Percentiles rank a stretch among this genome's conserved stretches.
Evolutionary conservation across 2,888 invertebrate species (phyloP).

Genomic region (Adela reaumurella): DNA sequence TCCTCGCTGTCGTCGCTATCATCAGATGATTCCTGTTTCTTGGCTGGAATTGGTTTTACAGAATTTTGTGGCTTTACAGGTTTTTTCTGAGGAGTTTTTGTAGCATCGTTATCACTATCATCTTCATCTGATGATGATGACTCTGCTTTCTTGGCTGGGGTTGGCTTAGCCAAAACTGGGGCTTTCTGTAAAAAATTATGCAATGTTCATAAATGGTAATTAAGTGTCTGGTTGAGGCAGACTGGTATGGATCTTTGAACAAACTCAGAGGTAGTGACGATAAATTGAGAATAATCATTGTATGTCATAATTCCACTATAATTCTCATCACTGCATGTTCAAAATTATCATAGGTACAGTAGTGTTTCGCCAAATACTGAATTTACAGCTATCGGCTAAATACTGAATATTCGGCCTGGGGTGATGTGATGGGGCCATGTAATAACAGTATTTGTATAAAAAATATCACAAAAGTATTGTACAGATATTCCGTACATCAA

Average conservation of each 20-base stretch:
- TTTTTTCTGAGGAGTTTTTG: conserved; percentile 12
- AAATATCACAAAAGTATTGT: too few relatives aligned
- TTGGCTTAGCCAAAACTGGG: conserved; percentile 6
- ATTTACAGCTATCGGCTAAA: too few relatives aligned
- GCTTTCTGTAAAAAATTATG: not conserved
- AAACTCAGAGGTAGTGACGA: conserved; percentile 46
- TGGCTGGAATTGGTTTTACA: conserved; percentile 13
- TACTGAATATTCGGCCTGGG: too few relatives aligned
- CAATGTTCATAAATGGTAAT: not conserved
- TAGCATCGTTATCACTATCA: conserved; percentile 24
- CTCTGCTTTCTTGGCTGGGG: conserved; percentile 17
- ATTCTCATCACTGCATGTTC: not conserved
- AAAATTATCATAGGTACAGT: not conserved
- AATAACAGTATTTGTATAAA: too few relatives aligned
- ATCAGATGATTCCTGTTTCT: conserved; percentile 10
- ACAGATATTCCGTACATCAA: too few relatives aligned
- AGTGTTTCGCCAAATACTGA: too few relatives aligned
- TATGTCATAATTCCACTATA: not conserved
- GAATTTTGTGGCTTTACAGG: conserved; percentile 10
- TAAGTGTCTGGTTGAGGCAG: not conserved
- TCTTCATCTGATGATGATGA: conserved; percentile 33
- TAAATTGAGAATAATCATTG: conserved; percentile 10
- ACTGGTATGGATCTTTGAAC: too few relatives aligned
- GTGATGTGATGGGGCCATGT: too few relatives aligned
- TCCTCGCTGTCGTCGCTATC: conserved; percentile 27